Percentiles rank a stretch among this genome's conserved stretches.
Evolutionary conservation across 2,113 vertebrate species (phyloP).

Genomic region (Salvelinus sp.): DNA sequence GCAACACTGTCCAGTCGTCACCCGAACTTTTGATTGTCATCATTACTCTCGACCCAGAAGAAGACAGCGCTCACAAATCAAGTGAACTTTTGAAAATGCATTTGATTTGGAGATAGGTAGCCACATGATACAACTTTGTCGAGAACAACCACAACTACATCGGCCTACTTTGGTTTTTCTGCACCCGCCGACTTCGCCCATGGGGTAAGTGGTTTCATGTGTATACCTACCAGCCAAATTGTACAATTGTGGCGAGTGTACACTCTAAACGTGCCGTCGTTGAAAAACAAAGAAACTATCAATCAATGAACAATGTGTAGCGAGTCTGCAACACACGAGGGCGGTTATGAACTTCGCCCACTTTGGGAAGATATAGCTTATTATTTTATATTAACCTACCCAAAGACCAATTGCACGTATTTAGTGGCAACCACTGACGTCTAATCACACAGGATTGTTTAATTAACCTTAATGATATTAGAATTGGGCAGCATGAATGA

Average conservation of each 20-base stretch:
- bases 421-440: neutral
- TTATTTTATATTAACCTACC: neutral
- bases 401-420: neutral
- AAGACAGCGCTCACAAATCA: constrained; percentile 10
- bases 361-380: neutral
- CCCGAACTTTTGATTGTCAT: constrained; percentile 58
- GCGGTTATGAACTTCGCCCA: neutral
- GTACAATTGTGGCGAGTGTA: neutral
- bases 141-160: constrained; percentile 22
- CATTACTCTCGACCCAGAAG: constrained; percentile 8
- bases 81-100: constrained; percentile 25
- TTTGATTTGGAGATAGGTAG: constrained; percentile 24
- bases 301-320: neutral
- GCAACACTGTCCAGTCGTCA: constrained; percentile 29
- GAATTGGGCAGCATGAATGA: neutral
- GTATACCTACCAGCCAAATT: neutral
- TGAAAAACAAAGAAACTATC: neutral
- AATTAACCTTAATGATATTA: neutral
- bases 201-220: constrained; percentile 69
- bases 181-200: constrained; percentile 54
- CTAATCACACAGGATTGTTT: neutral
- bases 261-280: neutral
- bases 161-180: constrained; percentile 28
- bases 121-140: constrained; percentile 54
- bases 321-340: neutral